Conservation (phyloP, 2,113 vertebrate species). For the Oophaga pumilio region DNA sequence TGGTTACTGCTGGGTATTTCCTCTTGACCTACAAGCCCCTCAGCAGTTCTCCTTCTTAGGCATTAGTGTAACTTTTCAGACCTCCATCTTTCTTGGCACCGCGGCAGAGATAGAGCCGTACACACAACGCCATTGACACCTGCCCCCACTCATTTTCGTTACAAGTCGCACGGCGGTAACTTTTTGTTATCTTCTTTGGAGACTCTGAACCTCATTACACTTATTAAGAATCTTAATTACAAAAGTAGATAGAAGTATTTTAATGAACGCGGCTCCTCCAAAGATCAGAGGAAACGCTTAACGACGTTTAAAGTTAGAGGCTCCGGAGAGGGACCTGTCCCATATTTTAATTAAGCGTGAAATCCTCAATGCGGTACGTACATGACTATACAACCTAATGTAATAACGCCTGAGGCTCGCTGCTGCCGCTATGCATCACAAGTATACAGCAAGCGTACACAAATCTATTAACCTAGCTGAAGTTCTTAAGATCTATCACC, state of each 20-base stretch:
- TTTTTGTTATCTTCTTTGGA: constrained; percentile 56
- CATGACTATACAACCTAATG: constrained; percentile 1
- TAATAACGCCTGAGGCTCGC: neutral
- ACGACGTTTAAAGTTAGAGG: constrained; percentile 75
- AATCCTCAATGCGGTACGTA: constrained; percentile 57
- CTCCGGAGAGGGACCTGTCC: constrained; percentile 75
- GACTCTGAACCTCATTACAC: constrained; percentile 66
- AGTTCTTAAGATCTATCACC: neutral
- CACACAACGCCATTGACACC: neutral
- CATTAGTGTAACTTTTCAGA: neutral
- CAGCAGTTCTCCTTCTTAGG: neutral
- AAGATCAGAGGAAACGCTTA: constrained; percentile 73
- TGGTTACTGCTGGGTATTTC: too few species aligned
- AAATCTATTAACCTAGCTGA: neutral
- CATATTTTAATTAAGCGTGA: constrained; percentile 77
- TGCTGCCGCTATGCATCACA: neutral
- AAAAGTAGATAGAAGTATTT: constrained; percentile 77
- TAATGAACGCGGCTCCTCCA: constrained; percentile 77
- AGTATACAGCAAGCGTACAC: neutral
- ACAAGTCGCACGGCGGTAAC: neutral
- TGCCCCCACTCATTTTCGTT: neutral
- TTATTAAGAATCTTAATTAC: constrained; percentile 80
- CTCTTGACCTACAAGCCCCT: too few species aligned
- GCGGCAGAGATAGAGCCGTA: neutral
- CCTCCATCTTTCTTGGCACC: neutral